Percentiles rank a stretch among this genome's conserved stretches.
Conservation (phyloP, 1,140 invertebrate species). For the Himalopsyche phryganea region DNA sequence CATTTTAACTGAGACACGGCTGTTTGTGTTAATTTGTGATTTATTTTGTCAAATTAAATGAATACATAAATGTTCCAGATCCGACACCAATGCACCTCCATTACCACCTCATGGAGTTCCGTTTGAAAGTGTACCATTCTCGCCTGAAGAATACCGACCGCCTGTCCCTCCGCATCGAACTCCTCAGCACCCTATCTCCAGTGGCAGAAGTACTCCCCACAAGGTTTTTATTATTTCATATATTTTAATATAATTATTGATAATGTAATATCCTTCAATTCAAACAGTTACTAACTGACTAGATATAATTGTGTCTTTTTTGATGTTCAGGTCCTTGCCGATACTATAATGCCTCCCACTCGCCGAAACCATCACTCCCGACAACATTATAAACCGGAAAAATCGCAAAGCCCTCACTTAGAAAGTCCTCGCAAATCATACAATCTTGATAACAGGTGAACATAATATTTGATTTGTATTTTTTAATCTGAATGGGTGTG, state of each 20-base stretch:
- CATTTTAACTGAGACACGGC: too few relatives aligned
- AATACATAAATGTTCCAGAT: conserved; percentile 22
- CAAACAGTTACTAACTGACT: too few relatives aligned
- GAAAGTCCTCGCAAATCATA: conserved; percentile 27
- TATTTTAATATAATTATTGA: not conserved
- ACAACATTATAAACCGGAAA: conserved; percentile 41
- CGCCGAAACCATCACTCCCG: conserved; percentile 48
- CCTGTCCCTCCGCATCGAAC: conserved; percentile 81
- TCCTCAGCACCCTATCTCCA: conserved; percentile 50
- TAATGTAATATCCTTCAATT: too few relatives aligned
- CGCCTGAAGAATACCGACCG: conserved; percentile 69
- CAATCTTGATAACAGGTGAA: conserved; percentile 26
- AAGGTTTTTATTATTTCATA: conserved; percentile 13
- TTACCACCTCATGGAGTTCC: conserved; percentile 54
- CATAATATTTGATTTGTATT: not conserved
- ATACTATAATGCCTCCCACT: conserved; percentile 51
- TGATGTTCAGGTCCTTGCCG: conserved; percentile 48
- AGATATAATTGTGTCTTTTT: too few relatives aligned
- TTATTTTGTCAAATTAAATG: too few relatives aligned
- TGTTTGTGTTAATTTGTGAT: too few relatives aligned
- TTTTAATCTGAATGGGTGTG: too few relatives aligned
- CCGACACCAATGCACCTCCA: conserved; percentile 47
- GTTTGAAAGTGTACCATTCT: conserved; percentile 31
- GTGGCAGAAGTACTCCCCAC: conserved; percentile 27
- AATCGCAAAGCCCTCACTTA: conserved; percentile 13